Conservation (phyloP, 2,797 vertebrate genomes). For the Sebastolobus altivelis region DNA sequence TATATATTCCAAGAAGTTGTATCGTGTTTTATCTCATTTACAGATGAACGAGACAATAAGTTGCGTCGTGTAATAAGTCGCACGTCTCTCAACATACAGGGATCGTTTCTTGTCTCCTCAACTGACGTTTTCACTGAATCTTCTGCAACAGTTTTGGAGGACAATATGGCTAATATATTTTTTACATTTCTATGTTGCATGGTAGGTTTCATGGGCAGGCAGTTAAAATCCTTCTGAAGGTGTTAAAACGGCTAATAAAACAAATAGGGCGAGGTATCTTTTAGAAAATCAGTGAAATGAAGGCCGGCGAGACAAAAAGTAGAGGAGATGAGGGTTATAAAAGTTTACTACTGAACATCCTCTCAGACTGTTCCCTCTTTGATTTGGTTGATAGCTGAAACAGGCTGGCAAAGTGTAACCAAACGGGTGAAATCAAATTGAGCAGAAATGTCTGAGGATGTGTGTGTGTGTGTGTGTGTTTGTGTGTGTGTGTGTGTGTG, state of each 20-base stretch:
- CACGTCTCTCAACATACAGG: not conserved
- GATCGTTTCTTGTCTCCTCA: not conserved
- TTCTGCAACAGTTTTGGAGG: not conserved
- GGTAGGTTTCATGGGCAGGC: constrained; percentile 34
- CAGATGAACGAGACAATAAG: not conserved
- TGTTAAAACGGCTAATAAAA: constrained; percentile 48
- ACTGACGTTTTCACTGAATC: constrained; percentile 1
- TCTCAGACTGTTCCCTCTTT: constrained; percentile 20
- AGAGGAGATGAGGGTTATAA: constrained; percentile 33
- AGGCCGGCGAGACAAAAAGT: not conserved
- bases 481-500: too few relatives aligned
- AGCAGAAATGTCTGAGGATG: constrained; percentile 24
- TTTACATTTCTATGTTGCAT: constrained; percentile 30
- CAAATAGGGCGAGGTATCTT: constrained; percentile 11
- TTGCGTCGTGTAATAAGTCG: not conserved
- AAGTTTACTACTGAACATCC: constrained; percentile 36
- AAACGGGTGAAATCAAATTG: constrained; percentile 52
- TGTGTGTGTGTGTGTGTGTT: not conserved
- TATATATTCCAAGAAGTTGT: constrained; percentile 20
- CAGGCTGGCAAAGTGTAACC: constrained; percentile 28
- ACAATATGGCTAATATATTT: not conserved
- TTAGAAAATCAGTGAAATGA: constrained; percentile 3
- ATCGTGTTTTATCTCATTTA: constrained; percentile 20
- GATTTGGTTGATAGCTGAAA: constrained; percentile 34
- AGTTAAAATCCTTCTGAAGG: constrained; percentile 39